These are phyloP conservation scores for Parazoanthus atlanticus DNA, from an alignment of 92 coral and sea anemone genomes.

Conservation along the genomic window DNA sequence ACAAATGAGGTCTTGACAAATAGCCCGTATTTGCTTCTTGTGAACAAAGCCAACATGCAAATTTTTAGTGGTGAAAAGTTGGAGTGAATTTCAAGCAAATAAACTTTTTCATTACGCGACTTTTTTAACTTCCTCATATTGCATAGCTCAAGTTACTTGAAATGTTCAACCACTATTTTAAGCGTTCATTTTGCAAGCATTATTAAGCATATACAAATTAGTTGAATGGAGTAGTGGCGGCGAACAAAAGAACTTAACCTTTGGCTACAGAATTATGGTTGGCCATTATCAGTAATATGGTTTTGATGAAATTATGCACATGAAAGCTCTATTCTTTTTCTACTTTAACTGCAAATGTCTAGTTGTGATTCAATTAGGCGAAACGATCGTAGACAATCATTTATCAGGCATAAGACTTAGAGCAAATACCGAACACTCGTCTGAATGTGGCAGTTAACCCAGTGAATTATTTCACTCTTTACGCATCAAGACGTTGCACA, in stretches of 20 bases:
- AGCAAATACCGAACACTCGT: constrained; percentile 59
- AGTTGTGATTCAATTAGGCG: constrained; percentile 77
- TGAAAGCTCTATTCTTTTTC: constrained; percentile 58
- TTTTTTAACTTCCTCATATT: neutral
- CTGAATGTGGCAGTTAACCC: constrained; percentile 54
- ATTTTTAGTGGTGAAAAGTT: constrained; percentile 50
- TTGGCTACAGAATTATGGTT: constrained; percentile 60
- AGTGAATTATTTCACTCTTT: constrained; percentile 63
- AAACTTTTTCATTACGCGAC: neutral
- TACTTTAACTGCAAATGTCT: constrained; percentile 63
- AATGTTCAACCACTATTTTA: constrained; percentile 19
- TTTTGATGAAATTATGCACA: constrained; percentile 73
- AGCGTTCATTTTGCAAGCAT: constrained; percentile 42
- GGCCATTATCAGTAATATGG: constrained; percentile 62
- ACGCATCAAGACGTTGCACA: constrained; percentile 65
- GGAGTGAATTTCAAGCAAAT: constrained; percentile 39
- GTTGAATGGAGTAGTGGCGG: constrained; percentile 56
- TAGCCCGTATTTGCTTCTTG: constrained; percentile 53
- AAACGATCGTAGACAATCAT: constrained; percentile 53
- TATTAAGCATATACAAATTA: constrained; percentile 69
- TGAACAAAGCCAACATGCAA: constrained; percentile 92
- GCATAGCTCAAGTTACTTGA: constrained; percentile 15
- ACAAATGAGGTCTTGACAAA: constrained; percentile 49
- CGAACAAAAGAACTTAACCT: constrained; percentile 81
- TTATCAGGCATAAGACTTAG: constrained; percentile 65